Evolutionary conservation across 2,113 vertebrate genomes (phyloP).

Genomic region (Menura novaehollandiae): DNA sequence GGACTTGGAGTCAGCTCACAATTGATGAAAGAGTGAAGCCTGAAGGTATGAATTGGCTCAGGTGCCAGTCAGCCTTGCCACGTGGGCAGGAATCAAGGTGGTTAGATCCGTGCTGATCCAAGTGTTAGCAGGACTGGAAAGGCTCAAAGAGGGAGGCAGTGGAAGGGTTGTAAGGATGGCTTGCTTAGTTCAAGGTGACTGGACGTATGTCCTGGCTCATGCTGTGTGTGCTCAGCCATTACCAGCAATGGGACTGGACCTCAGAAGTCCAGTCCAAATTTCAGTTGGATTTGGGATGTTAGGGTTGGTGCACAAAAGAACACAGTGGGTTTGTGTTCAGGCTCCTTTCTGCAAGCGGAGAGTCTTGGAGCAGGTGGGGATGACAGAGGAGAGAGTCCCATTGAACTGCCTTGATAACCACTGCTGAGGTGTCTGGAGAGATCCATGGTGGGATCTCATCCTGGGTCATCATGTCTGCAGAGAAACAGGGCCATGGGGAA

Average conservation of each 20-base stretch:
- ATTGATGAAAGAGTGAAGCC: neutral
- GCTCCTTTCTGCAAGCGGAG: neutral
- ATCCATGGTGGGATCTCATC: neutral
- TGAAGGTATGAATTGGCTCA: neutral
- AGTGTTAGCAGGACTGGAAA: neutral
- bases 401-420: neutral
- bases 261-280: neutral
- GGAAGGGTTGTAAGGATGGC: neutral
- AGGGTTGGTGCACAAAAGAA: neutral
- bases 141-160: neutral
- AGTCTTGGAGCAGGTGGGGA: fast-evolving
- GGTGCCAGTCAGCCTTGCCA: neutral
- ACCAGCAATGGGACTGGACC: neutral
- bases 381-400: fast-evolving
- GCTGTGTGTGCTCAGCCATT: neutral
- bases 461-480: neutral
- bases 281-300: fast-evolving
- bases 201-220: neutral
- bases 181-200: neutral
- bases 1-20: neutral
- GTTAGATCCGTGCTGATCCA: neutral
- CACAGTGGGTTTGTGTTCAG: neutral
- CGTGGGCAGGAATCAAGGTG: neutral
- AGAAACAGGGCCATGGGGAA: neutral
- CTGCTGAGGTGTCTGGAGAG: neutral